Conservation (phyloP, 2,888 invertebrate genomes). For the Hirtodrosophila histrioides region DNA sequence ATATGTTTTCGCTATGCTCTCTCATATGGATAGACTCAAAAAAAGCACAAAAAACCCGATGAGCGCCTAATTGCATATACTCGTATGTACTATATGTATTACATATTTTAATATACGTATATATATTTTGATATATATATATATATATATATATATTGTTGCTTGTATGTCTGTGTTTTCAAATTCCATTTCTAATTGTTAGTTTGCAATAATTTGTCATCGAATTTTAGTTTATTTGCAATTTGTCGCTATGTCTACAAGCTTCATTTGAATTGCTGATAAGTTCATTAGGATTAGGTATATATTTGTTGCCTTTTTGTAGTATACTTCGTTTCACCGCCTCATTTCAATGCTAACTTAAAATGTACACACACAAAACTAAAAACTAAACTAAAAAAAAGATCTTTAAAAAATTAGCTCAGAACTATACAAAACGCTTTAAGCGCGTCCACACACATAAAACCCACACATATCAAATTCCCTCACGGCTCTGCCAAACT, state of each 20-base stretch:
- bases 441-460: constrained; percentile 52
- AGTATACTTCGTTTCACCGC: constrained; percentile 76
- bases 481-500: constrained; percentile 41
- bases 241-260: constrained; percentile 63
- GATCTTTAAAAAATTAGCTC: constrained; percentile 66
- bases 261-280: constrained; percentile 68
- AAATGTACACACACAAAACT: constrained; percentile 66
- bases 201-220: constrained; percentile 25
- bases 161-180: constrained; percentile 12
- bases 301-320: constrained; percentile 40
- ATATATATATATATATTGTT: constrained; percentile 14
- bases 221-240: constrained; percentile 24
- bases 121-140: constrained; percentile 20
- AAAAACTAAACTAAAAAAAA: constrained; percentile 68
- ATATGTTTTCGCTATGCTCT: constrained; percentile 65
- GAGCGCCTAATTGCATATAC: constrained; percentile 61
- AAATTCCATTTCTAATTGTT: constrained; percentile 36
- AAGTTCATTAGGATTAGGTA: constrained; percentile 65
- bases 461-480: constrained; percentile 41
- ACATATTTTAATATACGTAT: constrained; percentile 32
- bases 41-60: constrained; percentile 60
- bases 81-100: constrained; percentile 25
- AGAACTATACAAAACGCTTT: constrained; percentile 76
- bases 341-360: constrained; percentile 73
- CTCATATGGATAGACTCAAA: constrained; percentile 52